Evolutionary conservation across 2,113 vertebrate genomes (phyloP), one percentile per base, ranked within the genome.

Genomic region (Columba livia): DNA sequence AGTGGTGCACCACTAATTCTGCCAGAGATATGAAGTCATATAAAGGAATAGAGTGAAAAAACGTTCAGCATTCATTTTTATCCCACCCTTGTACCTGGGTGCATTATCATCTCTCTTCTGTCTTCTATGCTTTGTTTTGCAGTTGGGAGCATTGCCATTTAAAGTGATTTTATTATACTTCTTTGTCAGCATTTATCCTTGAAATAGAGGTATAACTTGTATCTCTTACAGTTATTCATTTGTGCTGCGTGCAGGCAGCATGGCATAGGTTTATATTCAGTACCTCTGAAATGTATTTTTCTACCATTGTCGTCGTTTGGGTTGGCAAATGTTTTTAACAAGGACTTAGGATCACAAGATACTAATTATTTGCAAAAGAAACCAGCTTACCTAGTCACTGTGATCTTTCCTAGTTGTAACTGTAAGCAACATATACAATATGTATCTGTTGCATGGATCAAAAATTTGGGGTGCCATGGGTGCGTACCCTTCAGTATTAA

Each of bases 81-180:
- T 83, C 32, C 67, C 56, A 56, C 69, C 38, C 60, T 74, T 32
- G 18, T 79, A 66, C 26, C 65, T 84, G 34, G 18, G 21, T 64
- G 6, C 50, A 47, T 93, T 88, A 93, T 83, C 67, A 78, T 91
- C 61, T 82, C 72, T 95, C 75, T 96, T 67, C 51, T 93, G 73
- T 81, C 93, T 86, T 64, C 72, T 51, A 5, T 74, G 79, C 61
- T 96, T 94, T 86, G 88, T 95, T 90, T 95, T 74, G 85, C 64
- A 75, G 74, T 94, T 91, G 85, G 23, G 66, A 69, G 28, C 88
- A 90, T 85, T 94, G 89, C 84, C 72, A 81, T 91, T 94, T 94
- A 64, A 88, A 93, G 67, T 56, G 64, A 83, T 89, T 91, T 94
- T 93, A 90, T 96, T 96, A 51, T 66, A 31, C 79, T 66, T 95